A percentile compares a stretch with the other conserved stretches of the same genome.
phyloP scores from a whole-genome alignment of 2,113 vertebrate species.

The Bujurquina vittata region DNA sequence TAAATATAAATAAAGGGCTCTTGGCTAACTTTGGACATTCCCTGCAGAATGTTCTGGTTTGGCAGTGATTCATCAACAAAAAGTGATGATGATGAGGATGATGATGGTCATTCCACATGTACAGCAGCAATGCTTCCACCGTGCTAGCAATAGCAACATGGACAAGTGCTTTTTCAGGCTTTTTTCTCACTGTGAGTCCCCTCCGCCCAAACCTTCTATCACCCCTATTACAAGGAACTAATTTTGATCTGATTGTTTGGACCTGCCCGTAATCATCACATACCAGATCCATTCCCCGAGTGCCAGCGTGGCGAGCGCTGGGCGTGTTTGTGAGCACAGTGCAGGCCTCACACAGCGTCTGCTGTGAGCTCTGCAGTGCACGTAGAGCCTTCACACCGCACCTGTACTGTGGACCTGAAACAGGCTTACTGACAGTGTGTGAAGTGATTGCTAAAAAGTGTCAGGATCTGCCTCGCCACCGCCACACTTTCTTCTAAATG shows the following conservation, averaged over 20 bases:
- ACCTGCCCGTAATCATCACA: not conserved
- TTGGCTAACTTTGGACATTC: no score
- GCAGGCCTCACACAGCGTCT: not conserved
- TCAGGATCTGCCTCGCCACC: not conserved
- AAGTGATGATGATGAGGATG: no score
- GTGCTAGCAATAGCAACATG: not conserved
- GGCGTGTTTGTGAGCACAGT: not conserved
- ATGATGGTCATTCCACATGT: not conserved
- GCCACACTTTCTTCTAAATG: not conserved
- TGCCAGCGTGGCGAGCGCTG: not conserved
- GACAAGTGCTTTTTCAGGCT: not conserved
- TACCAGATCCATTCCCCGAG: not conserved
- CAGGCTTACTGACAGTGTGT: not conserved
- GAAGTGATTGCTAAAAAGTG: conserved; percentile 1
- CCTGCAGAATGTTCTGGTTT: no score
- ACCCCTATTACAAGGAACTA: no score
- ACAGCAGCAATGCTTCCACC: not conserved
- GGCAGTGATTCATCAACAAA: no score
- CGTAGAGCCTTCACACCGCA: not conserved
- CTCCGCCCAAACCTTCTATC: not conserved
- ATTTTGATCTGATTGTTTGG: not conserved
- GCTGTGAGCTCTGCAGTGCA: not conserved
- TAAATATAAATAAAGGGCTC: no score
- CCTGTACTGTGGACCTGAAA: not conserved
- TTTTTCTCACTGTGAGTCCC: not conserved